Evolutionary conservation across 2,888 invertebrate species (phyloP), one percentile per base, ranked within the genome.

Genomic region (Pollenia amentaria): DNA sequence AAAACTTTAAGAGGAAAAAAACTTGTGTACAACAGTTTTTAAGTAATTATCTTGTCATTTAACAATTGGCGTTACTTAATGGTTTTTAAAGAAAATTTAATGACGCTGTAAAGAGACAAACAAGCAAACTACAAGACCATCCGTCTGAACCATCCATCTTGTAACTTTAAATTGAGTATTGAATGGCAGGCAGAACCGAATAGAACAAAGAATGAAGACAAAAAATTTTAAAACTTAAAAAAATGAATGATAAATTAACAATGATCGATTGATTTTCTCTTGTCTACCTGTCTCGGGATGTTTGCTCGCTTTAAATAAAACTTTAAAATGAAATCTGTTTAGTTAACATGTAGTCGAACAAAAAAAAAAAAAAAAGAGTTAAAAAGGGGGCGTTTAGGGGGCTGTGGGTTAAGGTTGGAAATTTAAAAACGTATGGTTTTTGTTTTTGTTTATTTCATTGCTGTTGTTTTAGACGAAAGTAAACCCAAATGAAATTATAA

Each of bases 11-110:
- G 21, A 40, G n/a, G 16, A 69, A 69, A 14, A 46, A 51, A 16
- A 10, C 62, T 29, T 48, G 12, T 29, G 48, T 67, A 46, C 42
- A 60, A 73, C 46, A 60, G n/a, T 51, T 76, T 82, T 70, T 64
- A 75, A 82, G 82, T 75, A 82, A 86, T 86, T 86, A 82, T 86
- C 82, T 78, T 86, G 85, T 86, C 85, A 86, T 82, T 86, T 86
- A 86, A 70, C 82, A 82, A 69, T 67, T 76, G 82, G 73, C 75
- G 78, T 86, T 86, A 82, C 82, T 86, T 86, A 86, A 86, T 86
- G 85, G 75, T 64, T 82, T 72, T 69, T 18, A 21, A 70, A 53
- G 44, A n/a, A 21, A 60, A 48, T 21, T 53, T 69, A 72, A 80
- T 64, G 64, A 72, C 44, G 16, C 16, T 62, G 40, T 51, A 48